Conservation (phyloP, 2,888 invertebrate species). For the Perithous albicinctus region DNA sequence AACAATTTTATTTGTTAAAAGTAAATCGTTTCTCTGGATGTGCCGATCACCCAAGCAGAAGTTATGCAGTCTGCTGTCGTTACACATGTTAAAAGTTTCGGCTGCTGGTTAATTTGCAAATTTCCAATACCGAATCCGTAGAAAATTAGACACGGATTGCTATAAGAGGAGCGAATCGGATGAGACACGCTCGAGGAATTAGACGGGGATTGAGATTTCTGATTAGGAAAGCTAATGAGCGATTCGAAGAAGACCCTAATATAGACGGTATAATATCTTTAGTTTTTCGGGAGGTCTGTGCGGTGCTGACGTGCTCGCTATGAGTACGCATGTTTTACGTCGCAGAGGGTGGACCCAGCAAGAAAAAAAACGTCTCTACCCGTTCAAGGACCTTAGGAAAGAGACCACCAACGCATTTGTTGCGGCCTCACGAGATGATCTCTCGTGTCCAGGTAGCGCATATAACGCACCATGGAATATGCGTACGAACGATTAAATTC, state of each 20-base stretch:
- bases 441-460: constrained; percentile 38
- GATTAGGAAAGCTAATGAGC: constrained; percentile 17
- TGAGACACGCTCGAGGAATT: constrained; percentile 39
- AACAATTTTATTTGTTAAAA: too few species aligned
- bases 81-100: too few species aligned
- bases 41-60: too few species aligned
- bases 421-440: constrained; percentile 28
- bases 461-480: constrained; percentile 32
- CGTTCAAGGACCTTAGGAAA: constrained; percentile 13
- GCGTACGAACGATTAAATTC: constrained; percentile 50
- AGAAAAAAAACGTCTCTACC: constrained; percentile 11
- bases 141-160: not conserved
- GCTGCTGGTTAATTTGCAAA: too few species aligned
- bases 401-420: constrained; percentile 60
- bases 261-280: constrained; percentile 1
- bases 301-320: constrained; percentile 28
- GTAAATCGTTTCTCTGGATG: too few species aligned
- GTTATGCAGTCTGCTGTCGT: too few species aligned
- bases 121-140: not conserved
- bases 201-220: constrained; percentile 5
- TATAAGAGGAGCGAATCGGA: not conserved
- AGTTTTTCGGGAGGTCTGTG: not conserved
- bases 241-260: constrained; percentile 38
- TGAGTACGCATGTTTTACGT: constrained; percentile 41
- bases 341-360: not conserved